Evolutionary conservation across 2,797 vertebrate species (phyloP), one percentile per base, ranked within the genome.

Genomic region (Danio jaintianensis): DNA sequence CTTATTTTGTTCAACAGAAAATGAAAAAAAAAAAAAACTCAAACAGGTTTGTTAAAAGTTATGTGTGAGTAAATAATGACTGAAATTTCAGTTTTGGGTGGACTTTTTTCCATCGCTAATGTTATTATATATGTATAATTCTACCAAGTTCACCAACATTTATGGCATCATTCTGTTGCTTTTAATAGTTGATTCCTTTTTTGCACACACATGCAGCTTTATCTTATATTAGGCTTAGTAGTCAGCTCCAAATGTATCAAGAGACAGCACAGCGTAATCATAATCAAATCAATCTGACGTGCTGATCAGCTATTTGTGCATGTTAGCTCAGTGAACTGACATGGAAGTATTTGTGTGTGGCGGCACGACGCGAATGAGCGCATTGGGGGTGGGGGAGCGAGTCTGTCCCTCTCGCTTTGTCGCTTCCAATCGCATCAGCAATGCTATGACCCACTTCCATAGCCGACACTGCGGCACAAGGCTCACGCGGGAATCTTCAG

Each of bases 391-490:
- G 45, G 48, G 18, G 67, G 40, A 55, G 67, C n/a, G 50, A 74
- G 67, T 74, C 66, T 61, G 62, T 69, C 84, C 77, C 76, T 83
- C 75, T 71, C 66, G 74, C 79, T 64, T 81, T 83, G 86, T 87
- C 76, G 22, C 83, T 74, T 83, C 68, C 78, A 68, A 83, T 84
- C 58, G 43, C 83, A 80, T 84, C 81, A 82, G 56, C 55, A 47
- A n/a, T 38, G 72, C 72, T 42, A 55, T 86, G 86, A 86, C 86
- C 86, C 86, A 86, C 71, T 87, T 85, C 66, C 58, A 68, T 5
- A 12, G 42, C 45, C 6, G 16, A 61, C 40, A 53, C 67, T 66
- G 73, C 68, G 52, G 66, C 71, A 59, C 50, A 64, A 40, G 38
- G 52, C 53, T 63, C 36, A 36, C 4, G 22, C 42, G 45, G 53